These are phyloP conservation scores for Beris morrisii DNA, from an alignment of 2,888 invertebrate genomes.

Conservation along the genomic window DNA sequence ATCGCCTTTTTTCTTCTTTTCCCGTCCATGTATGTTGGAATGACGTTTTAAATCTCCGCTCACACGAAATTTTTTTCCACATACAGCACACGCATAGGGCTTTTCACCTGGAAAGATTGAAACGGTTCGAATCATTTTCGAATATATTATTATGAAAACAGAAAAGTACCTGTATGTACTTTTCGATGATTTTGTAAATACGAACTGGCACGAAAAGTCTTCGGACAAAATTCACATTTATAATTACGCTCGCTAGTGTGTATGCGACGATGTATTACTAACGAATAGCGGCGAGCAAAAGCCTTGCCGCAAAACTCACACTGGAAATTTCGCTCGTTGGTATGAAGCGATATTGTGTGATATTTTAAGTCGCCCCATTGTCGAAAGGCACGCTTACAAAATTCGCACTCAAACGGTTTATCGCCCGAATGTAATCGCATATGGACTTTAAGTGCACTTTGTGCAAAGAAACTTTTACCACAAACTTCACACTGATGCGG, in stretches of 20 bases:
- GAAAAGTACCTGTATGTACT: conserved; percentile 77
- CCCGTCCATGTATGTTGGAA: conserved; percentile 67
- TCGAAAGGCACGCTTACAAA: conserved; percentile 75
- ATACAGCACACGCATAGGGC: conserved; percentile 73
- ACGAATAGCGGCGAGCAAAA: conserved; percentile 81
- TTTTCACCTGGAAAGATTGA: conserved; percentile 64
- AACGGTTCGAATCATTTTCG: background rate
- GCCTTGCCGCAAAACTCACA: conserved; percentile 89
- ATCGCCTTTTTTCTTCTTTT: conserved; percentile 40
- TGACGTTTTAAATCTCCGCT: conserved; percentile 83
- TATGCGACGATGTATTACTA: conserved; percentile 81
- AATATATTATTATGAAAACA: background rate
- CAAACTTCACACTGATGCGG: conserved; percentile 79
- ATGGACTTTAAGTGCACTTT: conserved; percentile 81
- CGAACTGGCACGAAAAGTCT: conserved; percentile 82
- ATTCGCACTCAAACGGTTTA: conserved; percentile 79
- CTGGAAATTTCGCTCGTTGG: conserved; percentile 78
- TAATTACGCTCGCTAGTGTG: conserved; percentile 88
- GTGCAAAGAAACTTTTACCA: conserved; percentile 80
- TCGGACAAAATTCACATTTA: conserved; percentile 80
- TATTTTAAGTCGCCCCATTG: conserved; percentile 90
- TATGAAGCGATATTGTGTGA: conserved; percentile 81
- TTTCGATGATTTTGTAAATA: conserved; percentile 82
- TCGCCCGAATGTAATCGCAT: conserved; percentile 80
- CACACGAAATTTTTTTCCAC: conserved; percentile 81